phyloP scores from a whole-genome alignment of 2,888 invertebrate species.

The Archaeoteleia sp. region DNA sequence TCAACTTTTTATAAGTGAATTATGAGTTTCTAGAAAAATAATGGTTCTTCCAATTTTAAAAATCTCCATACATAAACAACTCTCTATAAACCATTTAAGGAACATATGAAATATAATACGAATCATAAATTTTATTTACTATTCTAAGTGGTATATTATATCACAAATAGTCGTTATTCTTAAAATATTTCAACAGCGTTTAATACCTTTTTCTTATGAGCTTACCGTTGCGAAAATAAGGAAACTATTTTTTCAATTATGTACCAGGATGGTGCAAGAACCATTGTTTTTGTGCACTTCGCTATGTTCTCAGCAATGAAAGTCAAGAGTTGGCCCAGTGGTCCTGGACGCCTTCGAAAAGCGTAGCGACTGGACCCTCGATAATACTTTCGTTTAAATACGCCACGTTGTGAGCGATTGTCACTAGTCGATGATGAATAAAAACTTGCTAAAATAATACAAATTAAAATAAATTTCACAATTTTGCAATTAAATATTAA shows the following conservation, averaged over 20 bases:
- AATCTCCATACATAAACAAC: too few species aligned
- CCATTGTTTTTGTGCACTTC: slow-evolving; percentile 60
- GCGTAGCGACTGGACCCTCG: slow-evolving; percentile 55
- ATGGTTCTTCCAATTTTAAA: too few species aligned
- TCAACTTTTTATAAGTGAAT: too few species aligned
- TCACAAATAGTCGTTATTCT: too few species aligned
- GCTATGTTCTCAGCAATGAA: slow-evolving; percentile 61
- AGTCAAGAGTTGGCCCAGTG: slow-evolving; percentile 62
- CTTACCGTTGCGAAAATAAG: slow-evolving; percentile 60
- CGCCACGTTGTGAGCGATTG: slow-evolving; percentile 56
- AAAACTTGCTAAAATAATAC: slow-evolving; percentile 12
- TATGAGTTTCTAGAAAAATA: too few species aligned
- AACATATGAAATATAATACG: too few species aligned
- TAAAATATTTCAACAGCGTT: not conserved
- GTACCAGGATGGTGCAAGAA: slow-evolving; percentile 63
- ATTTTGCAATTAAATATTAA: too few species aligned
- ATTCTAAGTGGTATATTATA: too few species aligned
- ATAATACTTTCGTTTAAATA: slow-evolving; percentile 62
- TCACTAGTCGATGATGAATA: slow-evolving; percentile 26
- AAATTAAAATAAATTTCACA: not conserved
- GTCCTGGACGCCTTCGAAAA: slow-evolving; percentile 61
- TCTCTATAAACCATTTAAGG: too few species aligned
- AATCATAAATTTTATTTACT: too few species aligned
- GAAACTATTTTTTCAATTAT: slow-evolving; percentile 61
- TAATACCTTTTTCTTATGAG: slow-evolving; percentile 3